phyloP scores from a whole-genome alignment of 2,797 vertebrate genomes.

The Dendrocincla tyrannina region DNA sequence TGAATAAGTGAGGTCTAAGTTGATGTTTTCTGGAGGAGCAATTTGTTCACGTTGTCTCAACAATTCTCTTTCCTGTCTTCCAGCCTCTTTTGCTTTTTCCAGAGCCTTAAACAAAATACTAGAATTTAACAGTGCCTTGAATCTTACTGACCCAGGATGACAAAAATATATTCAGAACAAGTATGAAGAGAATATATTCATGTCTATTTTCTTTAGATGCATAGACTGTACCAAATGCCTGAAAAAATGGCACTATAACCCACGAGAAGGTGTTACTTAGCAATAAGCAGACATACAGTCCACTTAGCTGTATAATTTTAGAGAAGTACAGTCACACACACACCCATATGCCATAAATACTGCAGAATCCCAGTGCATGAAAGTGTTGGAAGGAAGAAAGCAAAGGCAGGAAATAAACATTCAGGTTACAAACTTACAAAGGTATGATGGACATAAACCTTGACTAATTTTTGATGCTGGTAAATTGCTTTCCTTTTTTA shows the following conservation, averaged over 20 bases:
- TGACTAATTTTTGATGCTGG: not conserved
- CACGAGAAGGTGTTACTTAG: not conserved
- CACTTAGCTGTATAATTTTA: not conserved
- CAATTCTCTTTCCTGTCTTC: slow-evolving; percentile 89
- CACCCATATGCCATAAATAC: not conserved
- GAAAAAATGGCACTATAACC: not conserved
- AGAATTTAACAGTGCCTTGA: not conserved
- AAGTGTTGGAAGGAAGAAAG: not conserved
- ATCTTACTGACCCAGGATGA: not conserved
- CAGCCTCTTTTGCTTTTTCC: slow-evolving; percentile 97
- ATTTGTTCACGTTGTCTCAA: slow-evolving; percentile 90
- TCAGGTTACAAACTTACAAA: not conserved
- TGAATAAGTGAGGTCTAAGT: slow-evolving; percentile 92
- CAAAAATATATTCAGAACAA: not conserved
- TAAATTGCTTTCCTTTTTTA: not conserved
- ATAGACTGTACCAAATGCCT: not conserved
- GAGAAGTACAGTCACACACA: not conserved
- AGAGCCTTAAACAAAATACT: slow-evolving; percentile 82
- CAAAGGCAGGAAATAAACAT: not conserved
- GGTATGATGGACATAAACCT: not conserved
- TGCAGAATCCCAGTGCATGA: not conserved
- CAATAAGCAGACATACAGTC: not conserved
- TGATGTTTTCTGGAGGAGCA: slow-evolving; percentile 85
- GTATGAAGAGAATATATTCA: not conserved
- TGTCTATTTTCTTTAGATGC: not conserved